phyloP scores from a whole-genome alignment of 64 coral and sea anemone species.

The Stylophora pistillata region DNA sequence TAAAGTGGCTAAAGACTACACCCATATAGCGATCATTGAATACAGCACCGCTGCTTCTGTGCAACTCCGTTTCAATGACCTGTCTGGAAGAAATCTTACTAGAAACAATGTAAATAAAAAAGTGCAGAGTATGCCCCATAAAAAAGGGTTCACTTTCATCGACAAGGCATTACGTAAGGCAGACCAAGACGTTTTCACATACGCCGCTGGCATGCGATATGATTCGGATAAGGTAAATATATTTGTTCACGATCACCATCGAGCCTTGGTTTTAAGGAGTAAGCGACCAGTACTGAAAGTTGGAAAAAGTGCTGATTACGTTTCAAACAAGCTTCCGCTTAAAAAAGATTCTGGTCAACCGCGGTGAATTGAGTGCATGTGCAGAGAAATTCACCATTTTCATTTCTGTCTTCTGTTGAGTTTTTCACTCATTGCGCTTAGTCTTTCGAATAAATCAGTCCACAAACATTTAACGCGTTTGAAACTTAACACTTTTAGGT shows the following conservation, averaged over 20 bases:
- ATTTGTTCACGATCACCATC: background rate
- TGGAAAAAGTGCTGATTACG: too few species aligned
- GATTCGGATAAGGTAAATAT: constrained; percentile 47
- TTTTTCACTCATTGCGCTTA: too few species aligned
- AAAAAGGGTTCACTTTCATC: constrained; percentile 44
- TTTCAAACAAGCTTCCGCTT: too few species aligned
- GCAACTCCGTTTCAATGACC: constrained; percentile 53
- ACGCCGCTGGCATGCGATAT: constrained; percentile 54
- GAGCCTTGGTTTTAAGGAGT: too few species aligned
- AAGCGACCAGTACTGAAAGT: too few species aligned
- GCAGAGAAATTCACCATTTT: background rate
- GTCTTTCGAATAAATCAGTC: too few species aligned
- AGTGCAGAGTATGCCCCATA: background rate
- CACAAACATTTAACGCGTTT: too few species aligned
- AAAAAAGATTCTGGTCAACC: too few species aligned
- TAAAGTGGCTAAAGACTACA: constrained; percentile 48
- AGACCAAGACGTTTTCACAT: constrained; percentile 50
- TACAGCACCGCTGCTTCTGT: constrained; percentile 43
- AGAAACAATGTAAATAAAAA: background rate
- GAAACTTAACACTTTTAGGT: background rate
- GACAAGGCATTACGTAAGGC: constrained; percentile 52
- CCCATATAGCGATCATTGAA: constrained; percentile 49
- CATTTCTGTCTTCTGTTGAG: too few species aligned
- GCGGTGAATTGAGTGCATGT: background rate
- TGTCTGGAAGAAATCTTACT: constrained; percentile 20